Evolutionary conservation across 2,888 invertebrate species (phyloP), one percentile per base, ranked within the genome.

Genomic region (Esperia sulphurella): DNA sequence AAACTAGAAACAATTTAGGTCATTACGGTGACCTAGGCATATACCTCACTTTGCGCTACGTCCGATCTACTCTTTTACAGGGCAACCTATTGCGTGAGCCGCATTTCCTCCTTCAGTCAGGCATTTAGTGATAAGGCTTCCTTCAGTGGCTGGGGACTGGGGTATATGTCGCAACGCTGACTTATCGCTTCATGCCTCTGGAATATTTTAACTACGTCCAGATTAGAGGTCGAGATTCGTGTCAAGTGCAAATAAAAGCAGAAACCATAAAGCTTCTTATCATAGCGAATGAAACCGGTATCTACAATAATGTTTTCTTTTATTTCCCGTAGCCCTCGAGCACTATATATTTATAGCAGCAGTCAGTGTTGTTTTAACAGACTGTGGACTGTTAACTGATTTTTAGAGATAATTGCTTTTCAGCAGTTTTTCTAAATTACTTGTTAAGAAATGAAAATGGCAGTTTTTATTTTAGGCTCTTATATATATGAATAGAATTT

Each of bases 231-330:
- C 57, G 58, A 60, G 68, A 73, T 79, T 79, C 83, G 79, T 85
- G 85, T 74, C 82, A 77, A 74, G 72, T 64, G 57, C 72, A 78
- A 83, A 86, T 84, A 84, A 85, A 84, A 76, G 67, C 68, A 58
- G 55, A 51, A 63, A 68, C 72, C 54, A 72, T 83, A 79, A 82
- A 84, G 71, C 68, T 61, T 60, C 65, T 83, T 84, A 85, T 87
- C 83, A 68, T 59, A 57, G 52, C 65, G 69, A 67, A 75, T 68
- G 59, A 62, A 70, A 68, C 63, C 65, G 62, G 75, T 83, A 80
- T 82, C 81, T 76, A 57, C 53, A 29, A n/a, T 37, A 10, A 38
- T 14, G 10, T n/a, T 39, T 37, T 44, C 37, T 44, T 37, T 44
- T 44, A 37, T 28, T 41, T n/a, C 2, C 10, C n/a, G 28, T 14